Conservation (phyloP, 2,113 vertebrate species). For the Heterotilapia buettikoferi region DNA sequence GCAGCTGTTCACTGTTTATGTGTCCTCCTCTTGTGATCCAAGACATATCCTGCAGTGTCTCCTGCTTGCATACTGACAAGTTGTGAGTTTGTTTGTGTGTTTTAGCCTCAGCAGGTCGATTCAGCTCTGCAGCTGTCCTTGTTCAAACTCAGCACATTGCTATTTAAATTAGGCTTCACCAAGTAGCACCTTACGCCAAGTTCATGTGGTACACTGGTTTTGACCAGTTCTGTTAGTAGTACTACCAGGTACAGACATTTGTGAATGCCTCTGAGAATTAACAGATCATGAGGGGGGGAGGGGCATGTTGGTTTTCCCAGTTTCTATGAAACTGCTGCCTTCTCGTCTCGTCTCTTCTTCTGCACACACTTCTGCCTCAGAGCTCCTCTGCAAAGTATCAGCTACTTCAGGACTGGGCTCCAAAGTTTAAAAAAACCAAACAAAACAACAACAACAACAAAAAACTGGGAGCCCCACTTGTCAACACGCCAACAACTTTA, state of each 20-base stretch:
- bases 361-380: slow-evolving; percentile 38
- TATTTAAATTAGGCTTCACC: slow-evolving; percentile 42
- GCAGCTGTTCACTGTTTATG: slow-evolving; percentile 74
- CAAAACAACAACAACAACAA: background rate
- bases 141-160: slow-evolving; percentile 42
- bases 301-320: slow-evolving; percentile 53
- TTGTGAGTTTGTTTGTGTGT: slow-evolving; percentile 71
- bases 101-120: slow-evolving; percentile 64
- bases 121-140: slow-evolving; percentile 68
- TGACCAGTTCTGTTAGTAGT: background rate
- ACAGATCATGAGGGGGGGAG: background rate
- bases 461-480: slow-evolving; percentile 47
- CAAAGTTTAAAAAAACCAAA: accelerated
- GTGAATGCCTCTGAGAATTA: background rate
- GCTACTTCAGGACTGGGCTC: slow-evolving; percentile 45
- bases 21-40: slow-evolving; percentile 54
- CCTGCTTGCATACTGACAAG: slow-evolving; percentile 54
- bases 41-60: slow-evolving; percentile 59
- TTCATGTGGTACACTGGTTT: background rate
- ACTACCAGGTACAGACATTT: slow-evolving; percentile 18
- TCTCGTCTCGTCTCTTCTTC: slow-evolving; percentile 41
- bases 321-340: slow-evolving; percentile 48
- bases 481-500: slow-evolving; percentile 55
- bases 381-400: slow-evolving; percentile 47
- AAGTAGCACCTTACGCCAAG: slow-evolving; percentile 31